Conservation (phyloP, 2,888 invertebrate species). For the Perizoma flavofasciatum region DNA sequence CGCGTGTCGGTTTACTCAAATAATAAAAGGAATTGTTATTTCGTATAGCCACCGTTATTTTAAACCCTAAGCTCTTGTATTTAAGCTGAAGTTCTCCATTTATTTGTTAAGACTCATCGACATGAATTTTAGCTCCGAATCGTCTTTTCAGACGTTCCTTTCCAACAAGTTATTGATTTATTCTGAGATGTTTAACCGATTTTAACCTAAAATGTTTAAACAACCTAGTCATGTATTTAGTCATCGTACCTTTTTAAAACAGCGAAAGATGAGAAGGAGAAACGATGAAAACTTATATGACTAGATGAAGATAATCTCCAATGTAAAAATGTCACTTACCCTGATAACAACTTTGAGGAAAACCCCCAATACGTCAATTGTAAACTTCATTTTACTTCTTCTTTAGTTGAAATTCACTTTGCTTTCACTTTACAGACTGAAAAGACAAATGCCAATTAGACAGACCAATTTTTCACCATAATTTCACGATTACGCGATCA, state of each 20-base stretch:
- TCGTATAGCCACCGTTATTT: slow-evolving; percentile 1
- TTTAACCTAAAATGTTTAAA: too few species aligned
- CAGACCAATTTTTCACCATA: slow-evolving; percentile 33
- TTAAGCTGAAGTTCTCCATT: slow-evolving; percentile 1
- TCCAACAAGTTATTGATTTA: too few species aligned
- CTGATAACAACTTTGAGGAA: slow-evolving; percentile 80
- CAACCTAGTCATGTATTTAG: too few species aligned
- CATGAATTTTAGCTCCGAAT: not conserved
- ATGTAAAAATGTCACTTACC: slow-evolving; percentile 72
- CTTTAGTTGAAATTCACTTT: slow-evolving; percentile 56
- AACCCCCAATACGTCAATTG: slow-evolving; percentile 78
- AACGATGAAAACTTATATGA: too few species aligned
- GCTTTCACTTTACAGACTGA: slow-evolving; percentile 70
- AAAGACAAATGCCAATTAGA: slow-evolving; percentile 57
- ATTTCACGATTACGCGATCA: slow-evolving; percentile 41
- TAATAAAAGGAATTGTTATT: slow-evolving; percentile 16
- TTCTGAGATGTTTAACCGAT: too few species aligned
- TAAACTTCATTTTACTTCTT: slow-evolving; percentile 72
- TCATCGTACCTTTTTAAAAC: too few species aligned
- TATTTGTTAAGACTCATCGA: not conserved
- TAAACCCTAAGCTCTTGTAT: not conserved
- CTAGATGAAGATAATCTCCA: not conserved
- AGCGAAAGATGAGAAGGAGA: too few species aligned
- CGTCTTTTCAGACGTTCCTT: not conserved
- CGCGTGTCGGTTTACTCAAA: slow-evolving; percentile 11